Evolutionary conservation across 2,797 vertebrate species (phyloP), one percentile per base, ranked within the genome.

Genomic region (Atherinosoma microstoma): DNA sequence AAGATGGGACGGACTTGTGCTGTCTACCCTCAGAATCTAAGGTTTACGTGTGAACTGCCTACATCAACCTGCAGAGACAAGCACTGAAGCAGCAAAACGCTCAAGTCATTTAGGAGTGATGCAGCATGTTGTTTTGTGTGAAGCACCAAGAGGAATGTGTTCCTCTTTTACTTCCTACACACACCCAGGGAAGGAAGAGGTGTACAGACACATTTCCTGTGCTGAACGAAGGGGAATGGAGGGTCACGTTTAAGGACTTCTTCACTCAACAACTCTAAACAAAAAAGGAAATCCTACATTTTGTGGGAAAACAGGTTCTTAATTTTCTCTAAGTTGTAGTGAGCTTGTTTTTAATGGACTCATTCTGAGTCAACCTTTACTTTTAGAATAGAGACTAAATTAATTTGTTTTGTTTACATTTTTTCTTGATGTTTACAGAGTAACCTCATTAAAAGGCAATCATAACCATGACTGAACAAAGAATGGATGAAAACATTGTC

Each of bases 161-260:
- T 83, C 78, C 81, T 80, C 80, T 85, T 91, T 76, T 67, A 79
- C 80, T 88, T 91, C 90, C 80, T 83, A 53, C 82, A 74, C 88
- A 92, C 91, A 88, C 88, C 87, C 91, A 92, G 67, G 92, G 92
- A 93, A 94, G 92, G 93, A 94, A 93, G 86, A 90, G 81, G 78
- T 84, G 66, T 76, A 76, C 49, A 82, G 75, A 87, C 85, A 82
- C 42, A 76, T 88, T 92, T 94, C 93, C 93, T 94, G 85, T 75
- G 54, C 57, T 58, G 64, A 60, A 42, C 51, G 7, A 60, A 59
- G 36, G 29, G 40, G 60, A 58, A 68, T 18, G 67, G 76, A 45
- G 68, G 68, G 62, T 74, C 61, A 61, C 60, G 76, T 79, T 84
- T 63, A 83, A 89, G 45, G 67, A 84, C 80, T 79, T 76, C 67